These are phyloP conservation scores for Lissocephala sabroskyi DNA, from an alignment of 2,888 invertebrate species.

Conservation along the genomic window DNA sequence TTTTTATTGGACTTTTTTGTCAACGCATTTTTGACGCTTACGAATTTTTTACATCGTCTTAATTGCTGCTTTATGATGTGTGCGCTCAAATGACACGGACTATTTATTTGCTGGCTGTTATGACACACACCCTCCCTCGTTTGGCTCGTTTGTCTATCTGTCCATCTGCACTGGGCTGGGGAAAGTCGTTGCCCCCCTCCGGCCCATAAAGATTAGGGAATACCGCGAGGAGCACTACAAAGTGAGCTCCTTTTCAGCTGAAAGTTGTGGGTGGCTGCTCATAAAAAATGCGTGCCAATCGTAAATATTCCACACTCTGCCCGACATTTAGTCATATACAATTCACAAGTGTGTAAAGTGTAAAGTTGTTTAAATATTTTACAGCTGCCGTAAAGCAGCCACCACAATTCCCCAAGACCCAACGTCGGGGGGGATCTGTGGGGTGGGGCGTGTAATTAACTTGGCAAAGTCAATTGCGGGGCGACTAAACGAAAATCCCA, in stretches of 20 bases:
- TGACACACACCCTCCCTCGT: too few relatives aligned
- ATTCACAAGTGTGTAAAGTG: too few relatives aligned
- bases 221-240: not conserved
- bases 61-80: slow-evolving; percentile 63
- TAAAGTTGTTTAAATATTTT: slow-evolving; percentile 58
- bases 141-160: too few relatives aligned
- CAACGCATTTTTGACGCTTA: slow-evolving; percentile 51
- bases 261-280: slow-evolving; percentile 18
- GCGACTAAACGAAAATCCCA: too few relatives aligned
- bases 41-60: slow-evolving; percentile 59
- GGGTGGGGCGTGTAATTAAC: too few relatives aligned
- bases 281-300: slow-evolving; percentile 25
- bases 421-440: too few relatives aligned
- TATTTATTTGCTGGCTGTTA: slow-evolving; percentile 30
- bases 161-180: too few relatives aligned
- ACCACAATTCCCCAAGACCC: not conserved
- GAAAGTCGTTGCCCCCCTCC: too few relatives aligned
- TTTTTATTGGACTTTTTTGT: slow-evolving; percentile 28
- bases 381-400: not conserved
- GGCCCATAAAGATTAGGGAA: slow-evolving; percentile 51
- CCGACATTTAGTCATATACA: too few relatives aligned
- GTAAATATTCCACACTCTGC: slow-evolving; percentile 35
- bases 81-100: slow-evolving; percentile 57
- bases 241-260: slow-evolving; percentile 24
- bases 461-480: not conserved